These are phyloP conservation scores for Cepaea hortensis DNA, from an alignment of 2,888 invertebrate genomes.

Conservation along the genomic window DNA sequence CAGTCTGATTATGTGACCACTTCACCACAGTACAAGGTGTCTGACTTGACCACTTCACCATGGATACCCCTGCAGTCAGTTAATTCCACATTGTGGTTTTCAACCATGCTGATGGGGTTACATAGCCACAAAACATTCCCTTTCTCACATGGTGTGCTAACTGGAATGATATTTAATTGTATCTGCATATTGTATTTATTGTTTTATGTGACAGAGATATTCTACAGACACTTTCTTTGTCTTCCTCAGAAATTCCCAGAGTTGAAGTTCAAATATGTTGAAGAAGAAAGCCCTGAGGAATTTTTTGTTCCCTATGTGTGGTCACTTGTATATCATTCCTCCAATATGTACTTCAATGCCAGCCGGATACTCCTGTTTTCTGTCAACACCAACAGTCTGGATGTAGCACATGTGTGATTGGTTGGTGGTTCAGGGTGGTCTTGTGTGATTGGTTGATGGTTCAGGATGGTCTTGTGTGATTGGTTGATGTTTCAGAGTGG, in stretches of 20 bases:
- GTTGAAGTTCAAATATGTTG: constrained; percentile 98
- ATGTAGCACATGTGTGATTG: constrained; percentile 21
- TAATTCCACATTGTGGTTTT: no score
- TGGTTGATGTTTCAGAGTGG: not conserved
- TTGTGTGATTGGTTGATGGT: not conserved
- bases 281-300: constrained; percentile 98
- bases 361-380: constrained; percentile 73
- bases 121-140: no score
- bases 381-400: constrained; percentile 51
- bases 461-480: no score
- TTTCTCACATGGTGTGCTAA: not conserved
- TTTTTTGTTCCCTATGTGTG: constrained; percentile 99
- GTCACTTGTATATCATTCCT: constrained; percentile 86
- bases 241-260: constrained; percentile 94
- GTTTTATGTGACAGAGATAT: not conserved
- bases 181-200: not conserved
- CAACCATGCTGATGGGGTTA: no score
- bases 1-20: no score
- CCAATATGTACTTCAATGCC: constrained; percentile 78
- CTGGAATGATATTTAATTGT: not conserved
- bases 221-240: not conserved
- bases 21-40: no score
- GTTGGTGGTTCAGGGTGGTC: not conserved
- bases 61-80: no score
- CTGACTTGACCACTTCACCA: no score